Evolutionary conservation across 2,888 invertebrate species (phyloP).

Genomic region (Sphecodes monilicornis): DNA sequence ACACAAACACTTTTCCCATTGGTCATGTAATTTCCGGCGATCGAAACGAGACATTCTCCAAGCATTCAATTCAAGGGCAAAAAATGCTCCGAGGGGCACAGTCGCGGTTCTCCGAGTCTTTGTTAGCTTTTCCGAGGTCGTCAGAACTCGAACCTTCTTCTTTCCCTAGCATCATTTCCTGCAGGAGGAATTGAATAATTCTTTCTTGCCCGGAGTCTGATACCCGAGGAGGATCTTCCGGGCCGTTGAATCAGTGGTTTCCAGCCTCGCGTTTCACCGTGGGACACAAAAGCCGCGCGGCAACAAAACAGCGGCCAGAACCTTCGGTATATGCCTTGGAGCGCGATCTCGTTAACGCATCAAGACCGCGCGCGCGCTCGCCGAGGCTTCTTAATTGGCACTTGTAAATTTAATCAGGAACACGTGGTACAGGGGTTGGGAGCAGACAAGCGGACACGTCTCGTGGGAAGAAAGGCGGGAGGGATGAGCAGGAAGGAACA

Average conservation of each 20-base stretch:
- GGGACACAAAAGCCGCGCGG: constrained; percentile 1
- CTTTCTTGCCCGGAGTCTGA: neutral
- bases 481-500: neutral
- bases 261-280: neutral
- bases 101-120: too few relatives aligned
- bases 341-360: constrained; percentile 33
- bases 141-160: neutral
- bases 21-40: too few relatives aligned
- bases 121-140: neutral
- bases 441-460: neutral
- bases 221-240: neutral
- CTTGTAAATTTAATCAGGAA: constrained; percentile 46
- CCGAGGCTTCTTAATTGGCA: constrained; percentile 43
- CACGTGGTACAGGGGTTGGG: neutral
- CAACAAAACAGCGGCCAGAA: neutral
- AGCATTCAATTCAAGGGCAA: neutral
- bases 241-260: neutral
- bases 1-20: too few relatives aligned
- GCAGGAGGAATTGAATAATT: neutral
- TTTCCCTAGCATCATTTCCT: neutral
- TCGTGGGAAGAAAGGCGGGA: neutral
- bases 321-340: neutral
- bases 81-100: neutral
- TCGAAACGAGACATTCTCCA: neutral
- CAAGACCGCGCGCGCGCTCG: neutral